phyloP scores from a whole-genome alignment of 2,797 vertebrate genomes.

The Ctenosaura bakeri region DNA sequence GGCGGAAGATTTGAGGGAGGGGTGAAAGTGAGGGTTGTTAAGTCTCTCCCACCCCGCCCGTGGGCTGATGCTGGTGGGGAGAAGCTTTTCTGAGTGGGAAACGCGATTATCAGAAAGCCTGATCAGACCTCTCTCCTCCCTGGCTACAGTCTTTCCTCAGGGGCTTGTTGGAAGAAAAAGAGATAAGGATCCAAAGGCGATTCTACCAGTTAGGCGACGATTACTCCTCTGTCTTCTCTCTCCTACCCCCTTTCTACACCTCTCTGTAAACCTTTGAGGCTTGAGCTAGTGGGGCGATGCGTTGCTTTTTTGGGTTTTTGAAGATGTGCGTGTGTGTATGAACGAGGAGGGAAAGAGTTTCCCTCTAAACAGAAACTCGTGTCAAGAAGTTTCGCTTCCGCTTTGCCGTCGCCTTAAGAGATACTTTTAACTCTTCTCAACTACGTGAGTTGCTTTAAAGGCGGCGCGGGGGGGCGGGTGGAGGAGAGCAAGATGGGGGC shows the following conservation, averaged over 20 bases:
- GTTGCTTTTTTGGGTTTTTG: not conserved
- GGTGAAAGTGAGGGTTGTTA: not conserved
- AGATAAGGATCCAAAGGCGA: conserved; percentile 30
- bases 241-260: not conserved
- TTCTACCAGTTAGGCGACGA: not conserved
- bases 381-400: not conserved
- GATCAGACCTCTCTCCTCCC: not conserved
- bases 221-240: not conserved
- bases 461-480: not conserved
- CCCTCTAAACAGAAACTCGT: not conserved
- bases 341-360: not conserved
- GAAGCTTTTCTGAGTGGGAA: not conserved
- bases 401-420: not conserved
- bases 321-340: no score
- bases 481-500: not conserved
- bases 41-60: not conserved
- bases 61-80: no score
- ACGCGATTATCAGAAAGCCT: conserved; percentile 14
- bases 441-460: conserved; percentile 9
- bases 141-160: not conserved
- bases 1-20: not conserved
- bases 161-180: conserved; percentile 15
- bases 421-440: no score
- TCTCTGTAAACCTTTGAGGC: not conserved
- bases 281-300: no score